Conservation (phyloP, 2,888 invertebrate genomes). For the Meta bourneti region DNA sequence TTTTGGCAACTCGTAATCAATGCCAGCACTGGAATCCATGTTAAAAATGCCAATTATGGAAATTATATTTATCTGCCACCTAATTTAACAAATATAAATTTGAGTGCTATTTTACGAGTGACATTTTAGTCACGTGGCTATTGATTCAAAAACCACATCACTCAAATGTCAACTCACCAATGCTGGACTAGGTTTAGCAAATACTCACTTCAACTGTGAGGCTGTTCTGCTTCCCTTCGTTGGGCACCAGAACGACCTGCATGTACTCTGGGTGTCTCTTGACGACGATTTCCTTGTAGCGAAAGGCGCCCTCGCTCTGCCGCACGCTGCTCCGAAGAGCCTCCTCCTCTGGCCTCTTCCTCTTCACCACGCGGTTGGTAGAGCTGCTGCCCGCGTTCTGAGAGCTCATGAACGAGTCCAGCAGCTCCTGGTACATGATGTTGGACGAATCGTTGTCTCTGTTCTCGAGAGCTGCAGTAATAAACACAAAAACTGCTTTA, state of each 20-base stretch:
- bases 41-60: too few species aligned
- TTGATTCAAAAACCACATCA: too few species aligned
- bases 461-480: conserved; percentile 25
- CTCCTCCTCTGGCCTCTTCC: conserved; percentile 60
- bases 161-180: too few species aligned
- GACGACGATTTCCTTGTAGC: conserved; percentile 83
- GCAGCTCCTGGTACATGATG: conserved; percentile 40
- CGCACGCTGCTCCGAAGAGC: conserved; percentile 79
- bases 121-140: too few species aligned
- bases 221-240: conserved; percentile 84
- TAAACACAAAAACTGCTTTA: background rate
- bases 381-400: background rate
- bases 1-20: too few species aligned
- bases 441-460: conserved; percentile 23
- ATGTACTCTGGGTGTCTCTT: conserved; percentile 84
- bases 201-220: conserved; percentile 84
- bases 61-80: too few species aligned
- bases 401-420: conserved; percentile 10
- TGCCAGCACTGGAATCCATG: too few species aligned
- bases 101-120: too few species aligned
- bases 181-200: background rate
- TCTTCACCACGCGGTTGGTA: conserved; percentile 18
- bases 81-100: too few species aligned
- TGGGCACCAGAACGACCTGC: conserved; percentile 85
- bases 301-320: conserved; percentile 80